Percentiles rank a stretch among this genome's conserved stretches.
Evolutionary conservation across 2,113 vertebrate genomes (phyloP).

Genomic region (Indicator indicator): DNA sequence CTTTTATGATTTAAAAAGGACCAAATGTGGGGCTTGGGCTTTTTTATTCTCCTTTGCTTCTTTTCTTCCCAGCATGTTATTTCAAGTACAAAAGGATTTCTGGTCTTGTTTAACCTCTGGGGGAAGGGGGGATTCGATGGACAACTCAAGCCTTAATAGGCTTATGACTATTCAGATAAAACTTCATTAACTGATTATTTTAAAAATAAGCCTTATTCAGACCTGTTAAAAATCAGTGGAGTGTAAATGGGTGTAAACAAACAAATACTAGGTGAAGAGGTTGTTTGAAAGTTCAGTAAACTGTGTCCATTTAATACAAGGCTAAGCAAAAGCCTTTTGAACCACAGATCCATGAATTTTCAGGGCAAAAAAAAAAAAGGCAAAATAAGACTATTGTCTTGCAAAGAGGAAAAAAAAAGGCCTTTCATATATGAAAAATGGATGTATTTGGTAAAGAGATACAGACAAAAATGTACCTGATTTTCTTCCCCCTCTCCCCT

Average conservation of each 20-base stretch:
- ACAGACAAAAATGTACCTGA: not conserved
- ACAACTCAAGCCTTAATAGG: conserved; percentile 8
- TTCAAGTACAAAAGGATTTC: conserved; percentile 50
- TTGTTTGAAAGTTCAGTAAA: conserved; percentile 33
- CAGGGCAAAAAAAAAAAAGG: not conserved
- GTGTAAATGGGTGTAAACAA: conserved; percentile 33
- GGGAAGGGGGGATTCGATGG: not conserved
- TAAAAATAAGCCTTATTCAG: conserved; percentile 20
- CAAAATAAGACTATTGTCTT: not conserved
- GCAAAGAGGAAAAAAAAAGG: not conserved
- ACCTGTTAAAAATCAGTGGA: conserved; percentile 24
- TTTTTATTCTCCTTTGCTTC: conserved; percentile 49
- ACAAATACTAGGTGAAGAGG: conserved; percentile 24
- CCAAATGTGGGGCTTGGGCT: conserved; percentile 11
- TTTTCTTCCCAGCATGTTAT: conserved; percentile 6
- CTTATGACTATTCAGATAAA: conserved; percentile 57
- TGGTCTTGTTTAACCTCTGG: conserved; percentile 54
- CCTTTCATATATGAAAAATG: not conserved
- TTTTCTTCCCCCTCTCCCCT: not conserved
- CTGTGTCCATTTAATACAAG: not conserved
- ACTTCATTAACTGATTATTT: conserved; percentile 52
- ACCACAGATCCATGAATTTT: conserved; percentile 2
- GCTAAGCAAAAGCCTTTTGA: not conserved
- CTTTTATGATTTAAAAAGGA: conserved; percentile 20
- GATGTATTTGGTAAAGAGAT: not conserved